Evolutionary conservation across 2,797 vertebrate genomes (phyloP).

Genomic region (Pseudomugil tenellus): DNA sequence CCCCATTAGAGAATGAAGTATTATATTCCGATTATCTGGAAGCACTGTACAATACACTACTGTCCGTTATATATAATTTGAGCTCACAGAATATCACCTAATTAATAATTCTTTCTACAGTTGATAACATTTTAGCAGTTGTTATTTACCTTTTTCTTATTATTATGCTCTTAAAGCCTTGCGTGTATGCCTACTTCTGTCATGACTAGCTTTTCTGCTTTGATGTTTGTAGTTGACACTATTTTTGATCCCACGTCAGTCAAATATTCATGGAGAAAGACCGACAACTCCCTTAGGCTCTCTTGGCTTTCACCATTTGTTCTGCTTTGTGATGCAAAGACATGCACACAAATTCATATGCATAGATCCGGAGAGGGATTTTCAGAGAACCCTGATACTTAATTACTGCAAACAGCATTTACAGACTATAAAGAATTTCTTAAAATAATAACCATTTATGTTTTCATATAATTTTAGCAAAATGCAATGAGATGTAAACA

Average conservation of each 20-base stretch:
- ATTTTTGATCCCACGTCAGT: conserved; percentile 63
- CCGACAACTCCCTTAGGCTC: conserved; percentile 39
- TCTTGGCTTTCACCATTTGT: conserved; percentile 46
- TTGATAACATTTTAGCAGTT: conserved; percentile 27
- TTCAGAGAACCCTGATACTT: conserved; percentile 15
- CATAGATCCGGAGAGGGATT: conserved; percentile 7
- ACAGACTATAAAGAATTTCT: conserved; percentile 2
- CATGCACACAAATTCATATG: conserved; percentile 8
- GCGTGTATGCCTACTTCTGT: conserved; percentile 13
- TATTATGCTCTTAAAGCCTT: conserved; percentile 3
- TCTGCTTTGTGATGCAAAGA: conserved; percentile 31
- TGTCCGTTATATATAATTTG: neutral
- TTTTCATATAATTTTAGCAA: neutral
- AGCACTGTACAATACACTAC: neutral
- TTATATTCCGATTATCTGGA: neutral
- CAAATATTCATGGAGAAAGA: conserved; percentile 60
- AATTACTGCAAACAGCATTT: conserved; percentile 1
- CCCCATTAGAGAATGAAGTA: neutral
- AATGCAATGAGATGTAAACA: neutral
- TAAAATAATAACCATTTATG: neutral
- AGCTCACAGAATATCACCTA: conserved; percentile 34
- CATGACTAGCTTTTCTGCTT: conserved; percentile 39
- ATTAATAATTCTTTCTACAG: conserved; percentile 21
- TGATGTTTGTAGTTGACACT: conserved; percentile 41
- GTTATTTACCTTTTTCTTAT: conserved; percentile 39